Base-by-base conservation (phyloP, 1,140 invertebrate species). In the Drosophila pseudoobscura region DNA sequence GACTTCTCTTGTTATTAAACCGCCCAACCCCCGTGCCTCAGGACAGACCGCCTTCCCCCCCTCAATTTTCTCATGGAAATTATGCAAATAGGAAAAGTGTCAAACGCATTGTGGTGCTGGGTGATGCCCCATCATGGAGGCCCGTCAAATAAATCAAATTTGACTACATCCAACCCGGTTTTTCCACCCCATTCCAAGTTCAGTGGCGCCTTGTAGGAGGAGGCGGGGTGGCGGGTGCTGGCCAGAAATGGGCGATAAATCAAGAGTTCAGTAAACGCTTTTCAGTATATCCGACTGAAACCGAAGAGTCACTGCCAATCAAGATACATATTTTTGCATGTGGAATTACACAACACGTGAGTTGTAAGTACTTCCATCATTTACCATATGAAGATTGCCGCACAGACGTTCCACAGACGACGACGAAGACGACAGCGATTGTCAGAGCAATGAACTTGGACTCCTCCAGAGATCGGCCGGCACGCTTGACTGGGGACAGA, bases 241-340 rank as follows among this genome's bases (percentile, higher is more conserved):
- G 7, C 75, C 53, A 47, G 79, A 69, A 68, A 76, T 52, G 52
- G 24, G 74, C 62, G 78, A 85, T 85, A 87, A 85, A 87, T 87
- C 82, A 85, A 87, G 75, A 64, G 61, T 66, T 70, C 74, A 63
- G 52, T 47, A 70, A 70, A 70, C 66, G 66, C 64, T 70, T 70
- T 68, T 57, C 49, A 69, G 35, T 35, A n/a, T 49, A 41, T 41
- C 41, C 44, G 31, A 41, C 35, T 45, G 44, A 31, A 44, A 45
- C 47, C 43, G 45, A 57, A 46, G 52, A 73, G 51, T 63, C 69
- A 58, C 47, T 59, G 75, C 62, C 82, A 87, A 87, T 85, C 78
- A 78, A 75, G 78, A 87, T 85, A 65, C 78, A 80, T 75, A 78
- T 87, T 78, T 75, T 73, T 78, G 69, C 77, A 69, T 83, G 73